phyloP scores from a whole-genome alignment of 2,797 vertebrate species.

The Dicrostonyx torquatus region DNA sequence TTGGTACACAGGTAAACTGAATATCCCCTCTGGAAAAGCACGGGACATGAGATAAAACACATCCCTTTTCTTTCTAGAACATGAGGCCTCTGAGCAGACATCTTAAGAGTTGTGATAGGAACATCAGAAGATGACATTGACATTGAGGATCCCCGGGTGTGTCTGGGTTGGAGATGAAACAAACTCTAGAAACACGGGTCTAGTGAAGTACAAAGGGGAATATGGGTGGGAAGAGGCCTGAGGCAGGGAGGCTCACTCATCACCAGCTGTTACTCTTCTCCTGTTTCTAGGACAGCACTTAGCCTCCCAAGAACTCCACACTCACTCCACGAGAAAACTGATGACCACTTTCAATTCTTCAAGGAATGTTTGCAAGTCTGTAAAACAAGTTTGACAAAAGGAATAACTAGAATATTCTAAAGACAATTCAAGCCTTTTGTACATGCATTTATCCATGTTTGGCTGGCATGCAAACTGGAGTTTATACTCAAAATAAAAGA shows the following conservation, averaged over 20 bases:
- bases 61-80: conserved; percentile 5
- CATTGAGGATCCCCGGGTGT: background rate
- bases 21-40: background rate
- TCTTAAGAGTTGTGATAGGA: background rate
- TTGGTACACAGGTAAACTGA: conserved; percentile 25
- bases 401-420: conserved; percentile 71
- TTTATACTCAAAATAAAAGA: conserved; percentile 49
- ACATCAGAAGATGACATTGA: background rate
- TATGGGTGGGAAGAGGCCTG: background rate
- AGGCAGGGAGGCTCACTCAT: background rate
- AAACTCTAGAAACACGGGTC: conserved; percentile 1
- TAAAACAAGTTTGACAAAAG: conserved; percentile 67
- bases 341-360: conserved; percentile 43
- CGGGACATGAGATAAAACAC: background rate
- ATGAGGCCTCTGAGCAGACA: conserved; percentile 15
- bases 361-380: conserved; percentile 30
- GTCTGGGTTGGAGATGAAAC: background rate
- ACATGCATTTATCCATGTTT: conserved; percentile 65
- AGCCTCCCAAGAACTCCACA: conserved; percentile 4
- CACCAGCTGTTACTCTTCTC: background rate
- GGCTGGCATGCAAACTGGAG: conserved; percentile 64
- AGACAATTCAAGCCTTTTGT: conserved; percentile 66
- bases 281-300: conserved; percentile 28
- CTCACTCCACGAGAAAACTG: conserved; percentile 63
- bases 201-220: background rate